These are phyloP conservation scores for Cephalotes varians DNA, from an alignment of 2,888 invertebrate species.

Conservation along the genomic window DNA sequence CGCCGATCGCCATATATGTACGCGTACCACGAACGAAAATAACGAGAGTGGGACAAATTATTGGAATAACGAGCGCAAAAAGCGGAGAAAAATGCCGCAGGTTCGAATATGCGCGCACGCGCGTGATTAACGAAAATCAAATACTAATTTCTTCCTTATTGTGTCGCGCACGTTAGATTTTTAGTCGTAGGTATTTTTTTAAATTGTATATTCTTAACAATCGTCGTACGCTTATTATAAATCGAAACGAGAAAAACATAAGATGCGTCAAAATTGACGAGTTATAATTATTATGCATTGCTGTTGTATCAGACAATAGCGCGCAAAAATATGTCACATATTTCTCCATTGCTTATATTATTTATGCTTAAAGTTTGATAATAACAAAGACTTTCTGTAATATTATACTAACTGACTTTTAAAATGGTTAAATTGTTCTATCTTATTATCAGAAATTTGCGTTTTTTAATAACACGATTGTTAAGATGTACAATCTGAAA, in stretches of 20 bases:
- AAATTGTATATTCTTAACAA: too few relatives aligned
- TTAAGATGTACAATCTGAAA: not conserved
- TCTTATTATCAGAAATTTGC: not conserved
- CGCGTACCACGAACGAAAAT: slow-evolving; percentile 43
- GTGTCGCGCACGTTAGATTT: slow-evolving; percentile 14
- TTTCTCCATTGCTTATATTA: slow-evolving; percentile 5
- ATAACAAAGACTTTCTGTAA: slow-evolving; percentile 52
- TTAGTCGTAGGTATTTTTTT: not conserved
- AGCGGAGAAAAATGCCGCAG: slow-evolving; percentile 54
- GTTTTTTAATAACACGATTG: not conserved
- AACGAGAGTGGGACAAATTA: slow-evolving; percentile 71
- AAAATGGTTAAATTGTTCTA: not conserved
- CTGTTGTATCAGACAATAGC: too few relatives aligned
- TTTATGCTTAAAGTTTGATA: slow-evolving; percentile 22
- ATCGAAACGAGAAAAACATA: not conserved
- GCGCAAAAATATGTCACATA: not conserved
- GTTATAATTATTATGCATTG: slow-evolving; percentile 47
- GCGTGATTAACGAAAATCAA: slow-evolving; percentile 62
- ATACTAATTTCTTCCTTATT: slow-evolving; percentile 54
- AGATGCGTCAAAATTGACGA: slow-evolving; percentile 16
- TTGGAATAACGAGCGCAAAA: slow-evolving; percentile 68
- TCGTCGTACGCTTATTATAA: slow-evolving; percentile 12
- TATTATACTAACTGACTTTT: slow-evolving; percentile 1
- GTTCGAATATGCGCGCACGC: not conserved
- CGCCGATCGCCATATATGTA: slow-evolving; percentile 66